phyloP scores from a whole-genome alignment of 2,888 invertebrate species.

The Cryptus viduatorius region DNA sequence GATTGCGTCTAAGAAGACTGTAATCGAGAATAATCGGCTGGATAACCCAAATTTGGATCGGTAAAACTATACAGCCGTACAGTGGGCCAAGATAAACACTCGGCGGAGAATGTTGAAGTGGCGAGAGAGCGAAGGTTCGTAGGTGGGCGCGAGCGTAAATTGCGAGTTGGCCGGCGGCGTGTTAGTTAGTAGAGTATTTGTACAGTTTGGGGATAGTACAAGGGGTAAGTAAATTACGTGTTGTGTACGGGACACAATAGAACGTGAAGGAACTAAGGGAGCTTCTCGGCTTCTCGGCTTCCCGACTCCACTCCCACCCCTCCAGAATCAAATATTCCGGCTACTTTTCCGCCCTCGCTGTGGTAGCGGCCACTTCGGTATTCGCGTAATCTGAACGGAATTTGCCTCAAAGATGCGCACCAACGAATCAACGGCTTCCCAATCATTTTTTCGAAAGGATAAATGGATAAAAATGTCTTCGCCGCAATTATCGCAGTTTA shows the following conservation, averaged over 20 bases:
- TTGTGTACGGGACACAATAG: constrained; percentile 58
- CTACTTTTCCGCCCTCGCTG: constrained; percentile 20
- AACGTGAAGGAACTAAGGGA: constrained; percentile 41
- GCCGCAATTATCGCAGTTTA: neutral
- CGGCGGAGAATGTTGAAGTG: constrained; percentile 37
- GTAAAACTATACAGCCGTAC: neutral
- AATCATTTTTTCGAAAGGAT: constrained; percentile 11
- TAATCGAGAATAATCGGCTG: constrained; percentile 23
- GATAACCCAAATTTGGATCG: constrained; percentile 28
- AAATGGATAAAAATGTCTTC: neutral
- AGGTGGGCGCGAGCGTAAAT: constrained; percentile 49
- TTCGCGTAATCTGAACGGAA: constrained; percentile 33
- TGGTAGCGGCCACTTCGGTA: constrained; percentile 10
- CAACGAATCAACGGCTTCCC: neutral
- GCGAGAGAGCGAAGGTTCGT: constrained; percentile 16
- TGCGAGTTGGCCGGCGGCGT: constrained; percentile 58
- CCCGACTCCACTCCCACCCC: neutral
- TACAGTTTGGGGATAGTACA: constrained; percentile 51
- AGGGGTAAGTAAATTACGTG: constrained; percentile 60
- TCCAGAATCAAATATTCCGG: constrained; percentile 20
- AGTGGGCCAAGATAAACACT: constrained; percentile 24
- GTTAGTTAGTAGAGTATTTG: constrained; percentile 65
- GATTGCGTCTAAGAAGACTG: too few relatives aligned
- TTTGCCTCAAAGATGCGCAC: neutral
- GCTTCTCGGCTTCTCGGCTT: constrained; percentile 17